Evolutionary conservation across 2,113 vertebrate genomes (phyloP), one percentile per base, ranked within the genome.

Genomic region (Mustela nigripes): DNA sequence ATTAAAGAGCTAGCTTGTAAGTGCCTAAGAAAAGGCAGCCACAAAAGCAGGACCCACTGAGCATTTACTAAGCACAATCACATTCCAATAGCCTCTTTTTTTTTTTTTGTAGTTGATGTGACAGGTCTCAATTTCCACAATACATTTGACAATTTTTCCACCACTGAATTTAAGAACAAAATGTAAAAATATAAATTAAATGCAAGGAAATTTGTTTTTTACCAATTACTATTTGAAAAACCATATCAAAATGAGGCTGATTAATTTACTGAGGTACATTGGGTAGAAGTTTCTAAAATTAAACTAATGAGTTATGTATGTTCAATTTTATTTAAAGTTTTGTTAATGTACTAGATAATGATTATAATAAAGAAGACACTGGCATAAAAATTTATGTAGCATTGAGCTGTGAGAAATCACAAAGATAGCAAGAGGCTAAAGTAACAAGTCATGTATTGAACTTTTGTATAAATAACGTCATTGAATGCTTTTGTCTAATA

Each of bases 181-280:
- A 62, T 91, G 4, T 39, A 89, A 93, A 87, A 39, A 45, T 42
- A 89, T n/a, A 93, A 90, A 50, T 48, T 74, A 92, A 76, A 73
- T 63, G 19, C 67, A 60, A 94, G 5, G 0, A 96, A 71, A 79
- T 78, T 58, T 80, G 1, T 36, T 91, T 93, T 86, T 83, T 12
- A 83, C 4, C 36, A 24, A 31, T 69, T 90, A 69, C 26, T 80
- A 95, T 85, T 93, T 91, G 28, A 94, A 91, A 88, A 93, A 28
- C 0, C 0, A 15, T 80, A 42, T 53, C 9, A 62, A 93, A 84
- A 62, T 65, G 4, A 94, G 11, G 2, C 5, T 71, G 1, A 82
- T 67, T 96, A 89, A 76, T 63, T 94, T 7, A 56, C 67, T 58
- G 53, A 96, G 21, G 22, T 74, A 16, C 1, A 71, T 5, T 86